phyloP scores from a whole-genome alignment of 1,140 invertebrate genomes.

The Homarus americanus region DNA sequence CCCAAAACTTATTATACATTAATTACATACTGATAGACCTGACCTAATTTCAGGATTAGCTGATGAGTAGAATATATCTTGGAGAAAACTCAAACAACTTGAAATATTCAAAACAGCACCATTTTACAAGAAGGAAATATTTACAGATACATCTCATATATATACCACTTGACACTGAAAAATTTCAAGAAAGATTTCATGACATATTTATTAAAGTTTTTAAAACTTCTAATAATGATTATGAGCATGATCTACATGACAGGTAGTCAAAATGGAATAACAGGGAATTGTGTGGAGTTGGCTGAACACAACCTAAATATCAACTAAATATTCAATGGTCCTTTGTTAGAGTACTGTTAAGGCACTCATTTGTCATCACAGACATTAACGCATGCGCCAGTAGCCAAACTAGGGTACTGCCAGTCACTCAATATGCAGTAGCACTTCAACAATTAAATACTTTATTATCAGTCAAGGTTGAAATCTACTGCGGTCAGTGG shows the following conservation, averaged over 20 bases:
- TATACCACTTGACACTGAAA: conserved; percentile 43
- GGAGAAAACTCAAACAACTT: conserved; percentile 56
- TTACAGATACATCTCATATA: conserved; percentile 60
- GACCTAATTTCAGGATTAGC: conserved; percentile 48
- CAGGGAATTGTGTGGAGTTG: conserved; percentile 57
- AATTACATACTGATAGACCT: conserved; percentile 52
- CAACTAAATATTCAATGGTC: conserved; percentile 56
- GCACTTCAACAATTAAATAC: conserved; percentile 40
- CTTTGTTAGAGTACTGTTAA: conserved; percentile 60
- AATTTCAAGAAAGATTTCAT: conserved; percentile 34
- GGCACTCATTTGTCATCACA: conserved; percentile 61
- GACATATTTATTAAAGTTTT: conserved; percentile 21
- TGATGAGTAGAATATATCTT: conserved; percentile 30
- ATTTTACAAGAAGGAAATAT: conserved; percentile 64
- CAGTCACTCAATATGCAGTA: conserved; percentile 41
- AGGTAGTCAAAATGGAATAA: conserved; percentile 63
- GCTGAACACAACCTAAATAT: conserved; percentile 64
- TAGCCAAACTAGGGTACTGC: conserved; percentile 44
- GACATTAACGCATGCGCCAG: conserved; percentile 43
- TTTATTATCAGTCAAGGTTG: conserved; percentile 38
- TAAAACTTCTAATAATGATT: conserved; percentile 51
- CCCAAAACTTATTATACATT: conserved; percentile 58
- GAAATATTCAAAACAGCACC: conserved; percentile 59
- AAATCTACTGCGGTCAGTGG: conserved; percentile 42
- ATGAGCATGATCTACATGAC: conserved; percentile 55